Conservation (phyloP, 2,113 vertebrate genomes). For the Seriola dumerili region DNA sequence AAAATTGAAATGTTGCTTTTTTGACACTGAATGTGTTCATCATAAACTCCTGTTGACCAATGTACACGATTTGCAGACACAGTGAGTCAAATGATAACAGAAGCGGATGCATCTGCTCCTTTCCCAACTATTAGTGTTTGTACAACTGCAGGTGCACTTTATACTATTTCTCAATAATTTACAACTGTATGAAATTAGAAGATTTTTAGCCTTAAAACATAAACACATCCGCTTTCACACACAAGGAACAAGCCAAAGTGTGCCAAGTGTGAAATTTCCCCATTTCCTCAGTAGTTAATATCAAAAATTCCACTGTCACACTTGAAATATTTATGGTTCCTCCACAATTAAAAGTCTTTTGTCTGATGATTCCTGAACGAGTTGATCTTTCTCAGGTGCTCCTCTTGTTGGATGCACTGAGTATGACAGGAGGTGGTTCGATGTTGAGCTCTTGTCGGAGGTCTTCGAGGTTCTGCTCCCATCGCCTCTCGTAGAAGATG, state of each 20-base stretch:
- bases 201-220: not conserved
- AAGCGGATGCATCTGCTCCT: not conserved
- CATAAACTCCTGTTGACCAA: not conserved
- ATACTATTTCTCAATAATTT: not conserved
- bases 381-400: not conserved
- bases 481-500: constrained; percentile 92
- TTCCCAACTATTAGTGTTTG: not conserved
- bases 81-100: not conserved
- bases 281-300: not conserved
- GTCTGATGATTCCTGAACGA: not conserved
- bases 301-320: not conserved
- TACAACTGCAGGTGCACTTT: not conserved
- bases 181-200: not conserved
- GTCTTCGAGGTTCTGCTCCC: constrained; percentile 91
- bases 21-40: not conserved
- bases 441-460: constrained; percentile 92
- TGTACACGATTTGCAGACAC: not conserved
- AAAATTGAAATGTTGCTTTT: not conserved
- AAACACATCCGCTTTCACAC: not conserved
- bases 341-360: not conserved
- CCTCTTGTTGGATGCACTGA: constrained; percentile 21
- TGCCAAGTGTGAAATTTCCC: constrained; percentile 10
- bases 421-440: constrained; percentile 80
- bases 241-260: not conserved
- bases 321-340: constrained; percentile 21